Base-by-base conservation (phyloP, 2,888 invertebrate genomes). In the Caenorhabditis panamensis region DNA sequence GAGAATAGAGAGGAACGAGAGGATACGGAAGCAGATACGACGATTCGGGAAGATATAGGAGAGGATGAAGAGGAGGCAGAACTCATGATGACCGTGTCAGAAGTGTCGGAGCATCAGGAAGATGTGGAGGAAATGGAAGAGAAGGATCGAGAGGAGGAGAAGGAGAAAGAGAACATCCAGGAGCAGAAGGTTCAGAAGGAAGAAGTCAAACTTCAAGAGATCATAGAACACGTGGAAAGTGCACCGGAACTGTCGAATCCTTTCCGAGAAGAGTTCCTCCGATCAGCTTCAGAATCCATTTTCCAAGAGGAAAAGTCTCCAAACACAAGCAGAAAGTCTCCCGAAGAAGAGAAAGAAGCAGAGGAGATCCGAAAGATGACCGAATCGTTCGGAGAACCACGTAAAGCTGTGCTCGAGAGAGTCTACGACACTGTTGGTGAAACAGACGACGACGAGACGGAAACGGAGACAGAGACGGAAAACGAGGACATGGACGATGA, bases 401-500 rank as follows among this genome's bases (percentile, higher is more conserved):
- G 63, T n/a, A 67, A 75, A 53, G 79, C 79, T 16, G 75, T 79
- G 5, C 62, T 79, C 22, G 79, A 79, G 37, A 56, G 22, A 24
- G 49, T 72, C 9, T 41, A 62, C 26, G 62, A 62, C 18, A 62
- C 56, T 1, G 53, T 66, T 3, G 75, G 59, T 18, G 75, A 75
- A n/a, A 66, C 64, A 2, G 68, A 63, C 24, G 63, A 76, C 20
- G 67, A 69, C 13, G 69, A 66, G 22, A 64, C 63, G 31, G 69
- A 69, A 41, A 61, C 59, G 0, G 68, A 76, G 16, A 68, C 62
- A 16, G 75, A 66, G n/a, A 58, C 51, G 13, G 67, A 68, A 18
- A 77, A 76, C 51, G 82, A 82, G 13, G 69, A 72, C 5, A 54
- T 59, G 37, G 78, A 82, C 0, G 79, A 75, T 18, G 78, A 82